These are phyloP conservation scores for Marcusenius ussheri DNA, from an alignment of 2,113 vertebrate genomes.

Conservation along the genomic window DNA sequence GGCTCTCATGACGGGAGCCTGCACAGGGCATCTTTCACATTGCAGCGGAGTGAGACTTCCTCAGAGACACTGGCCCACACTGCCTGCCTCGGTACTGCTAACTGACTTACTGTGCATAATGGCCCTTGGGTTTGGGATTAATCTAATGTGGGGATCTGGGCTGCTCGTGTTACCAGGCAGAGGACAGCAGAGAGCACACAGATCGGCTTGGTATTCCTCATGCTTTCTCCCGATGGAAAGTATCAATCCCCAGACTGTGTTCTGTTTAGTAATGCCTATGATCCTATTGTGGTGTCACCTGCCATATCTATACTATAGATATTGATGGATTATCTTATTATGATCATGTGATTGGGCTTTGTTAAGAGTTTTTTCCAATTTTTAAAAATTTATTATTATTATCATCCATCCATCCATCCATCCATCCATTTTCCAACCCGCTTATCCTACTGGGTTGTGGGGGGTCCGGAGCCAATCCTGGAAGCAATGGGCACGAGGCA, in stretches of 20 bases:
- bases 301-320: not conserved
- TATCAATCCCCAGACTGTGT: not conserved
- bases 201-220: not conserved
- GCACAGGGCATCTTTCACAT: not conserved
- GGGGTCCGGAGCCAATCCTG: no score
- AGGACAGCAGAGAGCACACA: not conserved
- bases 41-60: not conserved
- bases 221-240: not conserved
- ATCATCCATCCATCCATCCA: not conserved
- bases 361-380: not conserved
- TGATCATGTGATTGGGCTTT: not conserved
- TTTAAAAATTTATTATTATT: not conserved
- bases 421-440: no score
- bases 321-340: not conserved
- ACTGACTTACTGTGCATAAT: not conserved
- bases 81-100: not conserved
- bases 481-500: no score
- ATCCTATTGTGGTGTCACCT: not conserved
- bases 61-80: not conserved
- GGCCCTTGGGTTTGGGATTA: constrained; percentile 2
- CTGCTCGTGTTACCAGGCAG: not conserved
- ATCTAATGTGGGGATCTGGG: not conserved
- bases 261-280: not conserved
- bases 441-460: no score
- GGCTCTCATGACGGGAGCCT: not conserved